Base-by-base conservation (phyloP, 2,113 vertebrate genomes). In the Copsychus sechellarum region DNA sequence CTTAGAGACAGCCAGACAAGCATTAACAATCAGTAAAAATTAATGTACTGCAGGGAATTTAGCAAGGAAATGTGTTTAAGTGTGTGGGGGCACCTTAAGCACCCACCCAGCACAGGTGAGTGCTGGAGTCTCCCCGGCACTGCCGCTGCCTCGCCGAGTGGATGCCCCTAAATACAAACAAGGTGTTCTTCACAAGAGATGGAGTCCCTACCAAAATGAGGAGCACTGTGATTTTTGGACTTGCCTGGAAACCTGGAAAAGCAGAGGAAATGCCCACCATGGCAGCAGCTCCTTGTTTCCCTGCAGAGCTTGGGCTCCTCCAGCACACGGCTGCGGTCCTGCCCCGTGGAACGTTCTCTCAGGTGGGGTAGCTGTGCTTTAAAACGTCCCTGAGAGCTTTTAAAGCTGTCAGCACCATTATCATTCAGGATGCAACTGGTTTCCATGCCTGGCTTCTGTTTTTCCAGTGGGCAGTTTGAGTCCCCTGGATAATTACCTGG, bases 321-420 rank as follows among this genome's bases (percentile, higher is more conserved):
- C 0, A 14, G 70, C 11, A 74, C 5, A 0, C 0, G 5, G 51
- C 82, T 81, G 69, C 1, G 0, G 72, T 84, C 73, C 81, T 77
- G 65, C 83, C n/a, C 79, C 4, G 0, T 72, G 92, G 88, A 94
- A 90, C 26, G 80, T 48, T 88, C 83, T 72, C 95, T 96, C 86
- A 84, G 86, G 77, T 2, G 0, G 70, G 76, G 77, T 71, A 86
- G 82, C 69, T 11, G n/a, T 17, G 48, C 66, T 90, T 96, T 95
- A 65, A 96, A 95, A 82, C 70, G 62, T 82, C 92, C 96, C 96
- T 0, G 9, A 80, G 89, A 2, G 51, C 83, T 91, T 93, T 96
- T 97, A 96, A 97, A 96, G 56, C 95, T 97, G 96, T 96, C 96
- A 94, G 86, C 96, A 93, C 88, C 86, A 24, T 92, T 96, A 94